phyloP scores from a whole-genome alignment of 2,113 vertebrate species.

The Colaptes auratus region DNA sequence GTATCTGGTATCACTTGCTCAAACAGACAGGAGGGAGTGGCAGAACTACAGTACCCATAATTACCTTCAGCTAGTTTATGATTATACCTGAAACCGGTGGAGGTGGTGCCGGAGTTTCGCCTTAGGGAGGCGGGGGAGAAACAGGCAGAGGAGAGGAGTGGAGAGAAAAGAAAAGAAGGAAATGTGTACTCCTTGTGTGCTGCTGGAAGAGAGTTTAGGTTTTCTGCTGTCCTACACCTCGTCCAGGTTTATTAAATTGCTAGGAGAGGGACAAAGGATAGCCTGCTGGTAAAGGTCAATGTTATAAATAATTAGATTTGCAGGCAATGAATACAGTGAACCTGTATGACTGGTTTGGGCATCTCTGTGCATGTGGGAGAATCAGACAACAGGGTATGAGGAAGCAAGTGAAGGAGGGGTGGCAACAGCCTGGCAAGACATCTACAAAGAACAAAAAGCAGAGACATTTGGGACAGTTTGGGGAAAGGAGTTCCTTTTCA shows the following conservation, averaged over 20 bases:
- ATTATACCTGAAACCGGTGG: constrained; percentile 72
- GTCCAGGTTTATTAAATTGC: background rate
- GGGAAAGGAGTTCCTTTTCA: background rate
- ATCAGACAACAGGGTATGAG: constrained; percentile 21
- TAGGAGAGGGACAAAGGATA: background rate
- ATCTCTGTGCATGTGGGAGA: background rate
- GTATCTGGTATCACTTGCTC: background rate
- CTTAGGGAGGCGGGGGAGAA: background rate
- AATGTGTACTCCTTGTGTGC: background rate
- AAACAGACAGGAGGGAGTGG: background rate
- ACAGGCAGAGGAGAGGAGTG: background rate
- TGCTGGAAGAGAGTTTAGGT: background rate
- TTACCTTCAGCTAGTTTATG: background rate
- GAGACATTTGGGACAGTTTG: background rate
- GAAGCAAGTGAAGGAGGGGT: constrained; percentile 15
- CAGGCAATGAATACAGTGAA: background rate
- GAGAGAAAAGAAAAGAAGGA: background rate
- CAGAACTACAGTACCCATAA: constrained; percentile 77
- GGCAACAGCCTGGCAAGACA: background rate
- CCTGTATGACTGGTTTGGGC: constrained; percentile 51
- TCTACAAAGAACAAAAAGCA: background rate
- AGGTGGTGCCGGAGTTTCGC: constrained; percentile 61
- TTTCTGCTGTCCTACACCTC: background rate
- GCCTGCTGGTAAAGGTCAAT: background rate
- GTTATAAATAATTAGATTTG: background rate